Conservation (phyloP, 2,888 invertebrate genomes). For the Norana najaformis region DNA sequence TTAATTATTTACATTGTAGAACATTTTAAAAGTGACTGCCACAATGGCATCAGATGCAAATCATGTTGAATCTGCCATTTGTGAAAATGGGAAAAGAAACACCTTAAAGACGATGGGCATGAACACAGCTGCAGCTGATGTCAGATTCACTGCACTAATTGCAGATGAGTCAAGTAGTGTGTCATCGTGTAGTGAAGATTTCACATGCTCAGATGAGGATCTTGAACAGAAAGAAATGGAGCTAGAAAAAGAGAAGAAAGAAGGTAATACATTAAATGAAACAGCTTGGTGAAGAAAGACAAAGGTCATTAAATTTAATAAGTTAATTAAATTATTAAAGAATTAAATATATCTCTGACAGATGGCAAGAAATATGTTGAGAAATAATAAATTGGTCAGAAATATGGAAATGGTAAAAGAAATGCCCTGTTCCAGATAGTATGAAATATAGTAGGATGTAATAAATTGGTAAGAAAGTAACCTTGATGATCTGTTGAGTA, state of each 20-base stretch:
- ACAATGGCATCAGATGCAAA: not conserved
- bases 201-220: not conserved
- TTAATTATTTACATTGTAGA: too few relatives aligned
- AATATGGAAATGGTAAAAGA: too few relatives aligned
- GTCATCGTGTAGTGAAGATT: not conserved
- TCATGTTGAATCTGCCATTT: not conserved
- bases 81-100: not conserved
- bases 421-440: too few relatives aligned
- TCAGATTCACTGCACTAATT: slow-evolving; percentile 17
- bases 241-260: not conserved
- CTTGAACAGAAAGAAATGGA: not conserved
- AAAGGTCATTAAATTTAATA: not conserved
- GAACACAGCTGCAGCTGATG: slow-evolving; percentile 19
- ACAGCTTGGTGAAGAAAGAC: not conserved
- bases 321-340: not conserved
- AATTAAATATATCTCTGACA: not conserved
- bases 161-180: not conserved
- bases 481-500: too few relatives aligned
- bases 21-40: not conserved
- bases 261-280: not conserved
- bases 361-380: not conserved
- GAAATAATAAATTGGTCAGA: not conserved
- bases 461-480: too few relatives aligned
- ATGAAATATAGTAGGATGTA: too few relatives aligned
- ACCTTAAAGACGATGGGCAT: slow-evolving; percentile 18